Base-by-base conservation (phyloP, 2,113 vertebrate genomes). In the Dasyprocta punctata region DNA sequence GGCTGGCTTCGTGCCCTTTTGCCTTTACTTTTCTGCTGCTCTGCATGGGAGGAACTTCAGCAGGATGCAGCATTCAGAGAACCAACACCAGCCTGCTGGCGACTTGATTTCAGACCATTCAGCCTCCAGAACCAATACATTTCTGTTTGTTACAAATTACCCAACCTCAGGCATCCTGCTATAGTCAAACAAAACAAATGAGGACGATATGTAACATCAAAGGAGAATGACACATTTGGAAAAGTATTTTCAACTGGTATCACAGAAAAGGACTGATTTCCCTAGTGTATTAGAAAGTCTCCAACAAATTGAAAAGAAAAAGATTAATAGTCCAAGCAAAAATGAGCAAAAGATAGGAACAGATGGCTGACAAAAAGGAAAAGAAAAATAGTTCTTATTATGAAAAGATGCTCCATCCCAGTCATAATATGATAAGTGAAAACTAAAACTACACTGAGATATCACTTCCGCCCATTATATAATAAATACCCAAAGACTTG, bases 311-410 rank as follows among this genome's bases (percentile, higher is more conserved):
- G 56, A 92, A 47, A 36, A 86, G 61, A 81, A 90, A 87, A 88
- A 85, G 47, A 91, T 82, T 49, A 91, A 49, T 81, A 90, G 36
- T 49, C 61, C 26, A 82, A 92, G 63, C 85, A 78, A 69, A 93
- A 96, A 82, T 97, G 65, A 77, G 88, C 87, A 89, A 92, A 91
- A 75, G 44, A 78, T 92, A 82, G 22, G 80, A 95, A 92, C 80
- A 97, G 88, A 96, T 94, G 80, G 63, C 69, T 38, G 61, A 83
- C 90, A 89, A 22, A 85, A 96, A 78, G 71, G 61, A 78, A 86
- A 84, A 75, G 60, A 78, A 82, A 96, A 92, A 78, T 58, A 71
- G 4, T 4, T 95, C 61, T 91, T 84, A 84, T 36, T 81, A 85
- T 67, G n/a, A 95, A 94, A 92, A 93, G 54, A 91, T 95, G 69